phyloP scores from a whole-genome alignment of 53 echinoderm and acorn worm species.

The Echinarachnius parma region DNA sequence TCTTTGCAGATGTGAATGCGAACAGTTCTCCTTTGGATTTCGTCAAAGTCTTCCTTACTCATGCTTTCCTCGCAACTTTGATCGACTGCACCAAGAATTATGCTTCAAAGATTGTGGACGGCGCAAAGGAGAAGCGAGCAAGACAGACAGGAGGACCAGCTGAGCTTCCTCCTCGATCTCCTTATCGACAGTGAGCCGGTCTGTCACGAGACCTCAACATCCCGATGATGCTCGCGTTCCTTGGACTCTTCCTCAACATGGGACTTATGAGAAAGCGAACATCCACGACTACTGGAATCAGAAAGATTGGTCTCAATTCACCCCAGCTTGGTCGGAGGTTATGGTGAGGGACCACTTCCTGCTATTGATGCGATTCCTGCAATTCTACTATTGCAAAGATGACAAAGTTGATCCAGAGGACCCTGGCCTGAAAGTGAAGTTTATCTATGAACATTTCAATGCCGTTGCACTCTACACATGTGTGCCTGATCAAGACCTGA shows the following conservation, averaged over 20 bases:
- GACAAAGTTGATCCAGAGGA: not conserved
- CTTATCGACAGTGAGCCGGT: not conserved
- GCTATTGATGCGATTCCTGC: not conserved
- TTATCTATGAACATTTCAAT: not conserved
- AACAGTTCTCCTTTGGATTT: too few relatives aligned
- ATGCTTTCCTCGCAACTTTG: too few relatives aligned
- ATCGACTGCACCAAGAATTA: too few relatives aligned
- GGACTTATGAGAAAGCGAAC: not conserved
- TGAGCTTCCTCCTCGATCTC: not conserved
- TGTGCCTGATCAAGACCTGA: not conserved
- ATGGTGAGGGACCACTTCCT: not conserved
- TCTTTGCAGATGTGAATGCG: too few relatives aligned
- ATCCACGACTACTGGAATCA: not conserved
- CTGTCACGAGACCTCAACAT: not conserved
- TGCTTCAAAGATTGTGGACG: too few relatives aligned
- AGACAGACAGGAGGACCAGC: not conserved
- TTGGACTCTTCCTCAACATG: not conserved
- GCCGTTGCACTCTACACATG: not conserved
- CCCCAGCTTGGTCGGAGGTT: not conserved
- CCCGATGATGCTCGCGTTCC: not conserved
- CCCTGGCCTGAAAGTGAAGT: not conserved
- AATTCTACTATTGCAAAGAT: not conserved
- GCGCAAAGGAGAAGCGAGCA: not conserved
- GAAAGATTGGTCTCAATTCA: not conserved
- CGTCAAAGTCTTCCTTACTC: too few relatives aligned